These are phyloP conservation scores for Acanthoscelides obtectus DNA, from an alignment of 2,888 invertebrate genomes.

Conservation along the genomic window DNA sequence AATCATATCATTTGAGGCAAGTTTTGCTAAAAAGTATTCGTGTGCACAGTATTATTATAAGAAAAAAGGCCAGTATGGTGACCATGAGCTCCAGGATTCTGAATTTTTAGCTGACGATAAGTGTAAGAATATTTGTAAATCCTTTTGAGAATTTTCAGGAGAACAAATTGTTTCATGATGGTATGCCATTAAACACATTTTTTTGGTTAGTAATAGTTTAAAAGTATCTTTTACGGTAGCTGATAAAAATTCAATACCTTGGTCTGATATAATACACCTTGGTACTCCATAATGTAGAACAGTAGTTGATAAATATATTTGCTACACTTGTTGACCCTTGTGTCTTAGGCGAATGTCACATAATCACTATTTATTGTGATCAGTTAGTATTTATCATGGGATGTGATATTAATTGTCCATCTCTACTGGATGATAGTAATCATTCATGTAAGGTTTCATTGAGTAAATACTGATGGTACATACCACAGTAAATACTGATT, in stretches of 20 bases:
- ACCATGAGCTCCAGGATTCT: too few relatives aligned
- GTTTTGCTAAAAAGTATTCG: slow-evolving; percentile 1
- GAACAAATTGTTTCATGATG: not conserved
- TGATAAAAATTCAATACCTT: not conserved
- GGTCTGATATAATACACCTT: not conserved
- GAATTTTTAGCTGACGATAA: too few relatives aligned
- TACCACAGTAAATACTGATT: too few relatives aligned
- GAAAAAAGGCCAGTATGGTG: too few relatives aligned
- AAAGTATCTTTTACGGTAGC: not conserved
- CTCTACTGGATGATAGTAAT: too few relatives aligned
- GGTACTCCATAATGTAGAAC: slow-evolving; percentile 1
- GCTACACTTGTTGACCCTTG: not conserved
- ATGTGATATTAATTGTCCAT: too few relatives aligned
- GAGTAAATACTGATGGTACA: too few relatives aligned
- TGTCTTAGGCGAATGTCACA: not conserved
- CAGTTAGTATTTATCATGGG: too few relatives aligned
- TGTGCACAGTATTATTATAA: not conserved
- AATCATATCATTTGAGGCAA: not conserved
- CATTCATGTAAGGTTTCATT: too few relatives aligned
- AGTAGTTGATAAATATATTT: not conserved
- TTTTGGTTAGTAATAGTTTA: not conserved
- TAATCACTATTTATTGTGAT: too few relatives aligned
- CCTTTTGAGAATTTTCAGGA: not conserved
- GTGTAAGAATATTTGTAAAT: too few relatives aligned
- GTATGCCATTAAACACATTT: not conserved